Base-by-base conservation (phyloP, 37 sponge, comb jelly and placozoan species). In the Axinella damicornis region DNA sequence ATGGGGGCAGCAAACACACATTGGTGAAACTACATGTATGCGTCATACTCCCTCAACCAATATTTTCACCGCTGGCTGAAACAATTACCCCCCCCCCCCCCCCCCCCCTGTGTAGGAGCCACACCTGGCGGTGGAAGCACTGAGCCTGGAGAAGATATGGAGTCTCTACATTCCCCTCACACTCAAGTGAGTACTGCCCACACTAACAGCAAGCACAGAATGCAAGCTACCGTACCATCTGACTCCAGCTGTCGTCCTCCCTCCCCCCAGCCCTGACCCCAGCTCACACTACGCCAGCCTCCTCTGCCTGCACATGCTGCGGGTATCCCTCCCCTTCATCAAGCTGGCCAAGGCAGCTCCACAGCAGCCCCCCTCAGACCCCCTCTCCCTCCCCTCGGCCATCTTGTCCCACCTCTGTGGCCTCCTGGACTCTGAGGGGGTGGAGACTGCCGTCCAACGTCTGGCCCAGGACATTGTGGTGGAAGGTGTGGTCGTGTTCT, bases 131-230 rank as follows among this genome's bases (percentile, higher is more conserved):
- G 74, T 86, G 56, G 93, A 95, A 22, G 40, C 65, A 11, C 61
- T 95, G 16, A 81, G 90, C 9, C 80, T 95, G 72, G 86, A 92
- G 86, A 87, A 87, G 86, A 86, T 92, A 27, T 95, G 95, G 95
- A 85, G 46, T 59, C 72, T 91, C 65, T 95, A 92, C 61, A 53
- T 85, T 27, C 78, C 92, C 12, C 81, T 94, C 30, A 65, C 75
- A 18, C 39, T 79, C 59, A 86, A 78, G 85, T 87, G 62, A 65
- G 84, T 37, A 6, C 21, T 67, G 16, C 33, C 2, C 18, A 32
- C 52, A 25, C 46, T n/a, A n/a, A n/a, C 34, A 6, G 32, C 13
- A 38, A 12, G 30, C 32, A 36, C 31, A 12, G 46, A 46, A 46
- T 12, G 46, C 46, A 46, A 46, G 46, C 46, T 12, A 46, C 9